Base-by-base conservation (phyloP, 2,797 vertebrate genomes). In the Mormyrops attenuatus region DNA sequence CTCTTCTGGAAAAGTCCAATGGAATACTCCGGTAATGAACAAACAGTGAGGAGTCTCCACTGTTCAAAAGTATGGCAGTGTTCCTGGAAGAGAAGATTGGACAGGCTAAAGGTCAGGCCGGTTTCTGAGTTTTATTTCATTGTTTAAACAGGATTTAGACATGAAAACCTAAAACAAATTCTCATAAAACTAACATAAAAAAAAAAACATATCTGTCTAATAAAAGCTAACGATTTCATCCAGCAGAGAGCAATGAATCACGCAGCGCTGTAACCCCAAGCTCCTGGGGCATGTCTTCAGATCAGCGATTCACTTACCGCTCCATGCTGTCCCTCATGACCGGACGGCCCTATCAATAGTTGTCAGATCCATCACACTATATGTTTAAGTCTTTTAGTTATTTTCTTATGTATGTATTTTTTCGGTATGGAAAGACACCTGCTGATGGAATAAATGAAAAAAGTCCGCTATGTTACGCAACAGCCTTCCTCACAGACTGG, bases 391-490 rank as follows among this genome's bases (percentile, higher is more conserved):
- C 22, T 49, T 26, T 34, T 77, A 34, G 15, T 17, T 49, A 66
- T 80, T 84, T 69, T 55, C 73, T 55, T 20, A 15, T 57, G 8
- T 87, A n/a, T 57, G 69, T 11, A 60, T 26, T 30, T 85, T 80
- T 85, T 53, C n/a, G 20, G 73, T 55, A 44, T 89, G 34, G 55
- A 88, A 77, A 66, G 89, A 90, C 88, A 90, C n/a, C 88, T 91
- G 85, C 90, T 91, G 88, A 85, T 91, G 89, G 86, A 85, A 93
- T 87, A 89, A 90, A 80, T 90, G 53, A 52, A 53, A 88, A 30
- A 77, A 90, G 52, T 87, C 89, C 15, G 13, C 38, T 13, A 6
- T 77, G 2, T 88, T 53, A 90, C n/a, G 63, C 85, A 90, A 82
- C 13, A 77, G 50, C 41, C 50, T 52, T 20, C 89, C 63, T 86